Conservation (phyloP, 2,888 invertebrate species). For the Oxytorus armatus region DNA sequence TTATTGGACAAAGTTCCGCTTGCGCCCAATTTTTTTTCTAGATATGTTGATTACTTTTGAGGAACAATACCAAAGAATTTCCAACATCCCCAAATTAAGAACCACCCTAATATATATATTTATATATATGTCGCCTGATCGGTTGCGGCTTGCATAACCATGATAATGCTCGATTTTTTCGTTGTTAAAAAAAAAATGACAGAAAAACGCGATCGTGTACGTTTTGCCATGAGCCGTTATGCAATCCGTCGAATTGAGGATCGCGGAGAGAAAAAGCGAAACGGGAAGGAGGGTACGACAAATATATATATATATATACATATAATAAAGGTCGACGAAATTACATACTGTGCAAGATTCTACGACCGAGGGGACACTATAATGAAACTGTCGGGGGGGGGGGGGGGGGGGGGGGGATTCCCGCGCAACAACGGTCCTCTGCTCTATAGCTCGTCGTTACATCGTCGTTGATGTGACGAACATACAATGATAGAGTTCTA, state of each 20-base stretch:
- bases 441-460: constrained; percentile 14
- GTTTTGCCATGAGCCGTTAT: constrained; percentile 53
- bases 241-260: constrained; percentile 61
- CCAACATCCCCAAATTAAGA: too few relatives aligned
- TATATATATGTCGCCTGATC: constrained; percentile 12
- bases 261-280: constrained; percentile 42
- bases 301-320: constrained; percentile 16
- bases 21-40: too few relatives aligned
- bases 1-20: too few relatives aligned
- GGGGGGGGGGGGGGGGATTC: constrained; percentile 25
- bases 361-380: constrained; percentile 43
- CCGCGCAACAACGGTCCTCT: constrained; percentile 56
- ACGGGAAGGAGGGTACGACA: constrained; percentile 38
- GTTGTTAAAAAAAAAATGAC: constrained; percentile 27
- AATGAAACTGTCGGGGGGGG: constrained; percentile 41
- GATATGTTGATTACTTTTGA: too few relatives aligned
- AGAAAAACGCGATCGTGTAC: constrained; percentile 44
- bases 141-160: constrained; percentile 44
- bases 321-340: constrained; percentile 63
- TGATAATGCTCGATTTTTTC: constrained; percentile 38
- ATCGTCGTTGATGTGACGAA: constrained; percentile 39
- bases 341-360: constrained; percentile 57
- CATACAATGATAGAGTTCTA: constrained; percentile 46
- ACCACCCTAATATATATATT: not conserved
- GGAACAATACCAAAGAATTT: too few relatives aligned